These are phyloP conservation scores for Stegastes partitus DNA, from an alignment of 2,113 vertebrate species.

Conservation along the genomic window DNA sequence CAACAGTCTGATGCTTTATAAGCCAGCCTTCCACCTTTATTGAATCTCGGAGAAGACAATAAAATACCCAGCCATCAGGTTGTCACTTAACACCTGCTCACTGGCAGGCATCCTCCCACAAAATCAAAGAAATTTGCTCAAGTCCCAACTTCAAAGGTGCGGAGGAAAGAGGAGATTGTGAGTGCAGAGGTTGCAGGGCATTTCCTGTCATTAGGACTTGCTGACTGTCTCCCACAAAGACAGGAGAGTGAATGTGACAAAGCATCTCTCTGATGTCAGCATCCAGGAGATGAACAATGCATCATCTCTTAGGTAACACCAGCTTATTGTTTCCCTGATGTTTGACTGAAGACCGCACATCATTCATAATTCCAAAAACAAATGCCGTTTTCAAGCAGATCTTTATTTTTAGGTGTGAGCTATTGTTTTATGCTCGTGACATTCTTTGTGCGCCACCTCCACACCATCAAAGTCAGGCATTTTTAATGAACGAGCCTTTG, in stretches of 20 bases:
- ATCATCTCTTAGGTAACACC: slow-evolving; percentile 39
- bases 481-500: slow-evolving; percentile 51
- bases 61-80: slow-evolving; percentile 15
- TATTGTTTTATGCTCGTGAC: slow-evolving; percentile 49
- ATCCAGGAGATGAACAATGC: slow-evolving; percentile 20
- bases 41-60: slow-evolving; percentile 34
- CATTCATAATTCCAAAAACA: slow-evolving; percentile 25
- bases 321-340: slow-evolving; percentile 25
- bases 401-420: slow-evolving; percentile 58
- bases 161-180: not conserved
- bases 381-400: slow-evolving; percentile 16
- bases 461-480: slow-evolving; percentile 43
- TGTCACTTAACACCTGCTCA: slow-evolving; percentile 46
- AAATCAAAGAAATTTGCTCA: slow-evolving; percentile 36
- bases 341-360: slow-evolving; percentile 16
- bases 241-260: slow-evolving; percentile 14
- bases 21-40: slow-evolving; percentile 40
- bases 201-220: slow-evolving; percentile 32
- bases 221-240: slow-evolving; percentile 1
- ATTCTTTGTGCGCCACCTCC: slow-evolving; percentile 56
- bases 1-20: slow-evolving; percentile 49
- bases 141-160: slow-evolving; percentile 25
- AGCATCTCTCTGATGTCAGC: slow-evolving; percentile 7
- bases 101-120: slow-evolving; percentile 24
- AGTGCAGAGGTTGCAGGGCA: slow-evolving; percentile 40